Evolutionary conservation across 2,113 vertebrate genomes (phyloP), one percentile per base, ranked within the genome.

Genomic region (Trinectes maculatus): DNA sequence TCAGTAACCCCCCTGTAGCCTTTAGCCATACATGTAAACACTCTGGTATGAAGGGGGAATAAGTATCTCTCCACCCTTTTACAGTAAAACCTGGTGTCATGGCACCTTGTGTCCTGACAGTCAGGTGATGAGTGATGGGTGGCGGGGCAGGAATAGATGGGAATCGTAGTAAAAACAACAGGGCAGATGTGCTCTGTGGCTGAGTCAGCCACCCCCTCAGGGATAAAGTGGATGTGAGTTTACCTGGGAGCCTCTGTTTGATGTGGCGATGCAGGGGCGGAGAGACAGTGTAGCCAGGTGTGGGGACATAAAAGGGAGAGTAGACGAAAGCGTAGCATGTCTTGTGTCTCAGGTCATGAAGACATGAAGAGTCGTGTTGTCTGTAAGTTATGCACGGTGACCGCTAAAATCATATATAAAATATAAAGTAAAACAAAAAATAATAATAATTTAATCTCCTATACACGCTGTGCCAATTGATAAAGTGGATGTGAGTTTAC

Each of bases 251-350:
- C 56, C 53, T 79, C 47, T 67, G 39, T 82, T 86, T 91, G 89
- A 92, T 89, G 90, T 92, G 85, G 87, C 64, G 67, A 57, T 62
- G 71, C 68, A 33, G 67, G 64, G 65, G 72, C 29, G 31, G 67
- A 66, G 74, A 77, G 64, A 34, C 47, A 53, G 58, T 62, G 65
- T 36, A 82, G 71, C 89, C 90, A 91, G 91, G 89, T 91, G 88
- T 85, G 71, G 59, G 42, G 68, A 90, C 84, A 85, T 92, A 82
- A 92, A 91, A 90, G 85, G 83, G 82, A 90, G 87, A 89, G 85
- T 85, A 71, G 54, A 73, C 36, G 47, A 80, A 81, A 83, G 69
- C 16, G 6, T 60, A 70, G 52, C 68, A 53, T 49, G 57, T 77
- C 65, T 53, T 55, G 7, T 3, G n/a, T n/a, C n/a, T n/a, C n/a